Evolutionary conservation across 2,888 invertebrate species (phyloP).

Genomic region (Camponotus fellah): DNA sequence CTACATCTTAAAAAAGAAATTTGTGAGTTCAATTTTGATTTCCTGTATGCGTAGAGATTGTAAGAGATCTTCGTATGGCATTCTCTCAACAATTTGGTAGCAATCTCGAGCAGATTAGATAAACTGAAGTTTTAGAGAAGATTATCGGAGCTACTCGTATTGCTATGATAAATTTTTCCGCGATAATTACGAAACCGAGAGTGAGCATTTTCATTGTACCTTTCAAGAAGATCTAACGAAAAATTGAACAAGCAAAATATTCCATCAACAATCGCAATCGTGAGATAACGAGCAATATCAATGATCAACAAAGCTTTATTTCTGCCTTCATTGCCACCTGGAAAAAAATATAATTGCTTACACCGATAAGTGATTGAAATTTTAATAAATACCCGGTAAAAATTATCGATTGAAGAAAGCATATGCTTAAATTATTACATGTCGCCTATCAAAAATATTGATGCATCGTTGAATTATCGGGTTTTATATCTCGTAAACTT

Average conservation of each 20-base stretch:
- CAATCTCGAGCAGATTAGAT: constrained; percentile 72
- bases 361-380: background rate
- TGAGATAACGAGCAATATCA: background rate
- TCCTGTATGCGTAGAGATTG: background rate
- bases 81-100: constrained; percentile 7
- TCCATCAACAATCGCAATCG: background rate
- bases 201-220: constrained; percentile 9
- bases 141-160: constrained; percentile 57
- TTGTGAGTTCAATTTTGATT: background rate
- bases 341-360: too few species aligned
- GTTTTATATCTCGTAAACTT: constrained; percentile 7
- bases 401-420: background rate
- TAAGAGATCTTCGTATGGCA: constrained; percentile 15
- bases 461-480: constrained; percentile 8
- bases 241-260: constrained; percentile 1
- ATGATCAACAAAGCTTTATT: background rate
- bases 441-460: constrained; percentile 23
- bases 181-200: constrained; percentile 35
- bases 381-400: background rate
- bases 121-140: constrained; percentile 58
- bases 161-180: constrained; percentile 57
- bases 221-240: background rate
- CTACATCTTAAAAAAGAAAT: background rate
- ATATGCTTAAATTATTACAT: background rate
- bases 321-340: background rate